Percentiles rank a stretch among this genome's conserved stretches.
Evolutionary conservation across 1,140 invertebrate genomes (phyloP).

Genomic region (Leptinotarsa texana): DNA sequence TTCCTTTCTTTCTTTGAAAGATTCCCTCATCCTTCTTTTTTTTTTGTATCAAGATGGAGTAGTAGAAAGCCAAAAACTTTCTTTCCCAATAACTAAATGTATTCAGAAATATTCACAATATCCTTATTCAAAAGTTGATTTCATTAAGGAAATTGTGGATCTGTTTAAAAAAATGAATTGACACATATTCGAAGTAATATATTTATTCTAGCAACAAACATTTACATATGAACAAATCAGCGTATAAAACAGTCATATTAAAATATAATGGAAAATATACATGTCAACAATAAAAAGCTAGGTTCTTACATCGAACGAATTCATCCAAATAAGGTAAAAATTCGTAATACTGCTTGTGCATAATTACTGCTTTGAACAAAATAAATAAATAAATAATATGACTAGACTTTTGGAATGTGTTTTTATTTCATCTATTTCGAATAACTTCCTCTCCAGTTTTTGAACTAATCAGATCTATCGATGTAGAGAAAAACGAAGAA

Average conservation of each 20-base stretch:
- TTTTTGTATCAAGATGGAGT: too few relatives aligned
- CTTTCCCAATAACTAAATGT: too few relatives aligned
- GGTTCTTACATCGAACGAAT: background rate
- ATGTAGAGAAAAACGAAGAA: background rate
- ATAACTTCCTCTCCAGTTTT: background rate
- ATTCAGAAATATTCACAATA: too few relatives aligned
- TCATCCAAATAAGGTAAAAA: conserved; percentile 2
- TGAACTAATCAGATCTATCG: conserved; percentile 3
- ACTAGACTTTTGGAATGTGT: conserved; percentile 8
- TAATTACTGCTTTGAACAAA: background rate
- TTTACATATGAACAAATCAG: conserved; percentile 24
- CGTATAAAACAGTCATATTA: conserved; percentile 18
- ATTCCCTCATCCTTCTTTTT: too few relatives aligned
- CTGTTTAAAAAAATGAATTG: background rate
- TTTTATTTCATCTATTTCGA: background rate
- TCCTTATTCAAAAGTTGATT: too few relatives aligned
- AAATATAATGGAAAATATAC: background rate
- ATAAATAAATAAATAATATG: conserved; percentile 26
- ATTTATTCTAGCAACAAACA: conserved; percentile 30
- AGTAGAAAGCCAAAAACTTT: too few relatives aligned
- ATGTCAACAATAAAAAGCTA: background rate
- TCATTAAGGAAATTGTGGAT: too few relatives aligned
- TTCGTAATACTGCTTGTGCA: conserved; percentile 14
- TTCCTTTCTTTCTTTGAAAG: too few relatives aligned
- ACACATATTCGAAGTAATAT: conserved; percentile 8